Evolutionary conservation across 2,113 vertebrate genomes (phyloP).

Genomic region (Meles meles): DNA sequence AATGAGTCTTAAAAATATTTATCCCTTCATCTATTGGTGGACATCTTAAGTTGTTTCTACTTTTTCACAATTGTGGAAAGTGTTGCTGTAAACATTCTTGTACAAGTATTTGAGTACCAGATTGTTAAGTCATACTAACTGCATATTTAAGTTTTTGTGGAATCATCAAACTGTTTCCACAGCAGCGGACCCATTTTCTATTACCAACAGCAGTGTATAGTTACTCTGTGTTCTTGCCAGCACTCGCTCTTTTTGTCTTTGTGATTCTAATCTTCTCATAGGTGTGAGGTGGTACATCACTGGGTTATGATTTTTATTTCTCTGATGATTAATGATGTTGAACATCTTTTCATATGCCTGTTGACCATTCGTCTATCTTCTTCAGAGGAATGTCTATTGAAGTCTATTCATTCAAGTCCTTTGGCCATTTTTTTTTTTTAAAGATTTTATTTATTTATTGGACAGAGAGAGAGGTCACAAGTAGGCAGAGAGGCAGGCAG

Average conservation of each 20-base stretch:
- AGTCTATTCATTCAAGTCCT: not conserved
- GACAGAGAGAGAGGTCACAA: no score
- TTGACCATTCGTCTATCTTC: not conserved
- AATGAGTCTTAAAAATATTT: no score
- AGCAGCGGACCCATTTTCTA: not conserved
- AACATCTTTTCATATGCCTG: not conserved
- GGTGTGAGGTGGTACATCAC: not conserved
- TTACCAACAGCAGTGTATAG: not conserved
- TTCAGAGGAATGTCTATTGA: not conserved
- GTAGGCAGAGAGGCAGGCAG: no score
- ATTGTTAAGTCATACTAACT: not conserved
- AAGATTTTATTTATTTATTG: no score
- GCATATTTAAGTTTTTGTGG: not conserved
- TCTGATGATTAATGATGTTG: not conserved
- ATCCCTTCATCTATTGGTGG: not conserved
- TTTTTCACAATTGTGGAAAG: not conserved
- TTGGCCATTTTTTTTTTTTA: not conserved
- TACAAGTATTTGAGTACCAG: not conserved
- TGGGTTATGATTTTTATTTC: constrained; percentile 24
- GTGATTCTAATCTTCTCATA: not conserved
- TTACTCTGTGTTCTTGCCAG: not conserved
- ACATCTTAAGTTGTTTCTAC: not conserved
- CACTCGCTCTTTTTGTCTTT: not conserved
- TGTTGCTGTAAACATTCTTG: not conserved
- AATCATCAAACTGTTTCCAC: not conserved